Evolutionary conservation across 2,113 vertebrate species (phyloP), one percentile per base, ranked within the genome.

Genomic region (Sterrhoptilus dennistouni): DNA sequence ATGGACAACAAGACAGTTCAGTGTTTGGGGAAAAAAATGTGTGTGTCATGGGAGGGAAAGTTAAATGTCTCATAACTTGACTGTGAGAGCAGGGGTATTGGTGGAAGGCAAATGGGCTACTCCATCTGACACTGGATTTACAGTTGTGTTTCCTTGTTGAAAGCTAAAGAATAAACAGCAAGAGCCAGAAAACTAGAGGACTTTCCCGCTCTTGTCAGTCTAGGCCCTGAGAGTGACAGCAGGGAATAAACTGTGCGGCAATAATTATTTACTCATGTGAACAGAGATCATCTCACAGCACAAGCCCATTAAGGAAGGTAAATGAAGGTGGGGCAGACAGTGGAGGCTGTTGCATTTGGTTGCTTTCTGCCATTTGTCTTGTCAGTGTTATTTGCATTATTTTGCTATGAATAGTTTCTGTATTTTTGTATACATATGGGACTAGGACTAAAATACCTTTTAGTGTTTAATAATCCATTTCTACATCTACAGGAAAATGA

Each of bases 21-120:
- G 0, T 9, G 11, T 54, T 52, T 52, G 14, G 49, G 14, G 13
- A 11, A 77, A 72, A 56, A 1, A 0, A 49, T 16, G 5, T 33
- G 14, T 29, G 14, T 42, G 9, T 28, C 40, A 12, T 28, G 42
- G 28, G 33, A 83, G 19, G 38, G 28, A 40, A 56, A 20, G 42
- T 45, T 64, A 27, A 53, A 61, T 25, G 35, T 79, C 14, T 65
- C 74, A 25, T 3, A 53, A 11, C 28, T 8, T 29, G 6, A 24
- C 33, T 64, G 47, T 1, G 1, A 72, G 44, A 70, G 10, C 25
- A 7, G 36, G 27, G 8, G 18, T 66, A 29, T 0, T 75, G 47
- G 23, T 50, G 33, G 13, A 47, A 36, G 35, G 65, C 38, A 93
- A 70, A 75, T 8, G 38, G 12, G 35, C 25, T 71, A 12, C 25